Percentiles rank a stretch among this genome's conserved stretches.
Evolutionary conservation across 2,888 invertebrate species (phyloP).

Genomic region (Diogma glabrata): DNA sequence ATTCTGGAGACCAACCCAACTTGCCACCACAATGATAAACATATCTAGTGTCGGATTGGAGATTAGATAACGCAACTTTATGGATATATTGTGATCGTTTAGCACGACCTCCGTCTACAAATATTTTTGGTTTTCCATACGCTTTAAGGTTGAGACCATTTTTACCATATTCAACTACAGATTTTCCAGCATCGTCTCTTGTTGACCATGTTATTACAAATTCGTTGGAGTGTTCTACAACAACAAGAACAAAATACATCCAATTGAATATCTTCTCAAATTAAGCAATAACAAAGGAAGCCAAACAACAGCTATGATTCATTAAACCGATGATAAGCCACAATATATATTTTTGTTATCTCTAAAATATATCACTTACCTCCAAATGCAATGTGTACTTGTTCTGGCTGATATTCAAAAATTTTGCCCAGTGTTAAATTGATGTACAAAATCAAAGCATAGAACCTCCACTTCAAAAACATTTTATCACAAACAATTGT

Average conservation of each 20-base stretch:
- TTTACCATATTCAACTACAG: slow-evolving; percentile 64
- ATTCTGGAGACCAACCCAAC: slow-evolving; percentile 71
- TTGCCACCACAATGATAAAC: slow-evolving; percentile 72
- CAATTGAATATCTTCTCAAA: too few species aligned
- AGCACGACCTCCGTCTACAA: slow-evolving; percentile 61
- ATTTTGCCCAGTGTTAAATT: slow-evolving; percentile 17
- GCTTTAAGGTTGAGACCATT: slow-evolving; percentile 43
- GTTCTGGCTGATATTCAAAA: slow-evolving; percentile 50
- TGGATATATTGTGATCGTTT: slow-evolving; percentile 65
- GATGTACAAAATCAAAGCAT: too few species aligned
- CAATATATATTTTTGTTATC: background rate
- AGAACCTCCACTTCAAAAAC: too few species aligned
- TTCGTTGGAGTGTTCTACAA: slow-evolving; percentile 50
- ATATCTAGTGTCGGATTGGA: slow-evolving; percentile 52
- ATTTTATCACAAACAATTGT: too few species aligned
- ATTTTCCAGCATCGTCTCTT: slow-evolving; percentile 49
- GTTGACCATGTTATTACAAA: slow-evolving; percentile 80
- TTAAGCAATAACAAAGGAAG: slow-evolving; percentile 10
- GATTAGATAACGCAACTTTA: slow-evolving; percentile 43
- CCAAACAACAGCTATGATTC: background rate
- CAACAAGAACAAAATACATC: too few species aligned
- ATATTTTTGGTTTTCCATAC: slow-evolving; percentile 46
- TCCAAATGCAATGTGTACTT: slow-evolving; percentile 54
- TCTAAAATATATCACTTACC: slow-evolving; percentile 30
- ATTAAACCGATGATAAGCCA: too few species aligned